phyloP scores from a whole-genome alignment of 2,797 vertebrate genomes.

The Sparidentex hasta region DNA sequence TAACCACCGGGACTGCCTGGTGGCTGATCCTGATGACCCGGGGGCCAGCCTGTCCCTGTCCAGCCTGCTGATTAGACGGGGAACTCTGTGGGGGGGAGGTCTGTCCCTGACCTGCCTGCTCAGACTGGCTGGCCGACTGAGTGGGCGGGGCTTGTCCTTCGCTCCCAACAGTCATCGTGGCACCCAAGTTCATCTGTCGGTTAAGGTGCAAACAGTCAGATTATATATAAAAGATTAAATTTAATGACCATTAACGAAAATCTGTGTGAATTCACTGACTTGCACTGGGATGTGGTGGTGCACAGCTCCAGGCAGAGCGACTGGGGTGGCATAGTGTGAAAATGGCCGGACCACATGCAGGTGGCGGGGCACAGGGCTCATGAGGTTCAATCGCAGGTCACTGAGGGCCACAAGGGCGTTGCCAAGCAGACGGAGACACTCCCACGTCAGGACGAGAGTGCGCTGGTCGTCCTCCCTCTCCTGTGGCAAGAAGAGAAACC shows the following conservation, averaged over 20 bases:
- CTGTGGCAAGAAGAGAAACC: slow-evolving; percentile 60
- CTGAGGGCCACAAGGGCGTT: slow-evolving; percentile 93
- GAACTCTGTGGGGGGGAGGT: slow-evolving; percentile 79
- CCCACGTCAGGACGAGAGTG: slow-evolving; percentile 89
- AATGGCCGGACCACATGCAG: slow-evolving; percentile 92
- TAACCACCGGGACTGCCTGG: slow-evolving; percentile 93
- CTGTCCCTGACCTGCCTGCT: slow-evolving; percentile 84
- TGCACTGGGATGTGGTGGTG: slow-evolving; percentile 89
- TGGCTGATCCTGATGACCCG: slow-evolving; percentile 94
- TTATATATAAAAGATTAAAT: background rate
- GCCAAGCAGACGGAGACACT: slow-evolving; percentile 92
- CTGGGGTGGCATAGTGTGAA: slow-evolving; percentile 91
- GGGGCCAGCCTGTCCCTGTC: slow-evolving; percentile 85
- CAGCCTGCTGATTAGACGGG: slow-evolving; percentile 85
- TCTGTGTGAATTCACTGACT: slow-evolving; percentile 48
- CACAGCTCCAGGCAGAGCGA: slow-evolving; percentile 89
- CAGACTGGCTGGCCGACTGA: slow-evolving; percentile 77
- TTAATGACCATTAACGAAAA: too few species aligned
- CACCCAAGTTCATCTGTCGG: slow-evolving; percentile 91
- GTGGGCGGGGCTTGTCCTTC: slow-evolving; percentile 80
- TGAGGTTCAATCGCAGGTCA: slow-evolving; percentile 92
- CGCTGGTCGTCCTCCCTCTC: slow-evolving; percentile 92
- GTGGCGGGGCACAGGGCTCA: slow-evolving; percentile 89
- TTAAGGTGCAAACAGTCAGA: background rate
- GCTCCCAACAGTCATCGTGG: slow-evolving; percentile 86